A percentile compares a stretch with the other conserved stretches of the same genome.
These are phyloP conservation scores for Oreochromis aureus DNA, from an alignment of 2,113 vertebrate species.

Conservation along the genomic window DNA sequence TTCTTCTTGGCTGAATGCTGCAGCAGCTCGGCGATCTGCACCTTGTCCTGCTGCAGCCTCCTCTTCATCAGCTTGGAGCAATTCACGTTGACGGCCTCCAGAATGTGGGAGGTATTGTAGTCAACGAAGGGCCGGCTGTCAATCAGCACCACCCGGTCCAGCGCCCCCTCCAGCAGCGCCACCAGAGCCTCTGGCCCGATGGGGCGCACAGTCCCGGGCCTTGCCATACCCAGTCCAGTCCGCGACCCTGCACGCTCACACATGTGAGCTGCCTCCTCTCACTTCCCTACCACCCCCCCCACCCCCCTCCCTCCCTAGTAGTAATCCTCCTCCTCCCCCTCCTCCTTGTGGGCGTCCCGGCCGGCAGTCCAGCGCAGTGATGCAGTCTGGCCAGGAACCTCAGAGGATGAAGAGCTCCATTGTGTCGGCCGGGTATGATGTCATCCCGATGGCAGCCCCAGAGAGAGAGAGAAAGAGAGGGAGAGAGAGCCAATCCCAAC, in stretches of 20 bases:
- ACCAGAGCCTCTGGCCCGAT: slow-evolving; percentile 84
- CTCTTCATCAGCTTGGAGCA: slow-evolving; percentile 98
- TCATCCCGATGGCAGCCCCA: slow-evolving; percentile 78
- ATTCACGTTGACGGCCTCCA: slow-evolving; percentile 94
- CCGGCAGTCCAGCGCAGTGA: slow-evolving; percentile 66
- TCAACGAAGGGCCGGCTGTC: slow-evolving; percentile 96
- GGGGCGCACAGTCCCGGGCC: slow-evolving; percentile 57
- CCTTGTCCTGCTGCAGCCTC: slow-evolving; percentile 93
- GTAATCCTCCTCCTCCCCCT: background rate
- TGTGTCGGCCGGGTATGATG: slow-evolving; percentile 74
- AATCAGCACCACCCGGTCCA: slow-evolving; percentile 86
- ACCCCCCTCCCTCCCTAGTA: slow-evolving; percentile 43
- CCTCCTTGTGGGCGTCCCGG: background rate
- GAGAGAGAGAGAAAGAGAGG: background rate
- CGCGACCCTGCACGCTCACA: slow-evolving; percentile 63
- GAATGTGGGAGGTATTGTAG: slow-evolving; percentile 88
- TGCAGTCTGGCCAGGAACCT: slow-evolving; percentile 73
- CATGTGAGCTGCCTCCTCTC: slow-evolving; percentile 59
- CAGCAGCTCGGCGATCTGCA: slow-evolving; percentile 89
- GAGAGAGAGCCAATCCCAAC: background rate
- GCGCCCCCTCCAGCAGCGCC: slow-evolving; percentile 84
- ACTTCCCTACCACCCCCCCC: background rate
- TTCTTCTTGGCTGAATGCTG: slow-evolving; percentile 91
- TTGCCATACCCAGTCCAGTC: slow-evolving; percentile 44
- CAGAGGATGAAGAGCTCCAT: slow-evolving; percentile 82